phyloP scores from a whole-genome alignment of 2,113 vertebrate species.

The Trichomycterus rosablanca region DNA sequence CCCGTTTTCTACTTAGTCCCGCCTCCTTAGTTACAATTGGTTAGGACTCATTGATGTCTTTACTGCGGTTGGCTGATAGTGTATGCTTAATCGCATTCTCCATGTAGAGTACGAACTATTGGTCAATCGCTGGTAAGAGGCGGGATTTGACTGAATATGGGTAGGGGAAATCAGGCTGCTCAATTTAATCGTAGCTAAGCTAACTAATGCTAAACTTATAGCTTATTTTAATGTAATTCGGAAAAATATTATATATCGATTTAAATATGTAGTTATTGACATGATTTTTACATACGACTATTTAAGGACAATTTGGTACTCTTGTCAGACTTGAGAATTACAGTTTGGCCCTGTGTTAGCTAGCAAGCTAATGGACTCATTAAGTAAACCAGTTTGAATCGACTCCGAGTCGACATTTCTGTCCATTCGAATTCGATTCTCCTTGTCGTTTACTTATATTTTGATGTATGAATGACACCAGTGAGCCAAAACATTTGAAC shows the following conservation, averaged over 20 bases:
- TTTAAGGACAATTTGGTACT: background rate
- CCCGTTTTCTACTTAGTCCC: conserved; percentile 11
- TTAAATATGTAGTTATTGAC: too few relatives aligned
- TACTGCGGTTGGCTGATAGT: background rate
- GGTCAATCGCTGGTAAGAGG: background rate
- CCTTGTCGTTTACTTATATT: too few relatives aligned
- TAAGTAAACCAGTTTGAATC: background rate
- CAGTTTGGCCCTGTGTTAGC: background rate
- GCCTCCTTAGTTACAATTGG: background rate
- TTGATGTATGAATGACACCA: too few relatives aligned
- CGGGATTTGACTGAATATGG: conserved; percentile 5
- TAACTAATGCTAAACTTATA: background rate
- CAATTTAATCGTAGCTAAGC: background rate
- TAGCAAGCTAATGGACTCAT: background rate
- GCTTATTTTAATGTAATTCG: too few relatives aligned
- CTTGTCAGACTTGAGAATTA: background rate
- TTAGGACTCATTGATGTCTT: background rate
- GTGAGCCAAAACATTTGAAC: too few relatives aligned
- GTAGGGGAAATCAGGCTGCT: background rate
- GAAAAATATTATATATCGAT: too few relatives aligned
- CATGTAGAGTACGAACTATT: background rate
- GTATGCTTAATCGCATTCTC: too few relatives aligned
- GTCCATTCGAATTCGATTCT: too few relatives aligned
- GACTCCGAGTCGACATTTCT: too few relatives aligned
- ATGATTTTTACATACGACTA: too few relatives aligned